These are phyloP conservation scores for Megalopta genalis DNA, from an alignment of 1,140 invertebrate genomes.

Conservation along the genomic window DNA sequence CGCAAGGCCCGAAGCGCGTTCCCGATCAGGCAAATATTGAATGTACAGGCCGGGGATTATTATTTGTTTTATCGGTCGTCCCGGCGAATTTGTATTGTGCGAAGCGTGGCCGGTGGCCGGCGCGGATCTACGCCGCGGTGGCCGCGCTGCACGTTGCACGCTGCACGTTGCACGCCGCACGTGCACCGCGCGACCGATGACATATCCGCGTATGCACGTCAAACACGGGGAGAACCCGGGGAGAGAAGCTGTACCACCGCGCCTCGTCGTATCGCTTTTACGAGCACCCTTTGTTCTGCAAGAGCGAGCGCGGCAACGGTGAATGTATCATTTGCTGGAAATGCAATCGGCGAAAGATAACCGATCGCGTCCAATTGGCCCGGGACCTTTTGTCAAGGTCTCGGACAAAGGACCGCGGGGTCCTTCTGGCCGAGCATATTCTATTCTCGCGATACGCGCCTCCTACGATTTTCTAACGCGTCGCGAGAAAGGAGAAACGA, in stretches of 20 bases:
- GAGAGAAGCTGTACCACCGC: too few species aligned
- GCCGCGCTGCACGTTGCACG: too few species aligned
- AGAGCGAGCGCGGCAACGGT: background rate
- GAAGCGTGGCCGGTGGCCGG: too few species aligned
- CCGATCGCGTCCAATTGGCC: constrained; percentile 2
- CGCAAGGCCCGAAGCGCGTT: background rate
- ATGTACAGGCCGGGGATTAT: constrained; percentile 42
- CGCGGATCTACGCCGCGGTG: too few species aligned
- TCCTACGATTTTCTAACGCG: too few species aligned
- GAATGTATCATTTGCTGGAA: constrained; percentile 49
- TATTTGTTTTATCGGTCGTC: constrained; percentile 55
- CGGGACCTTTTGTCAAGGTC: background rate
- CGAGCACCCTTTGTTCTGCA: constrained; percentile 10
- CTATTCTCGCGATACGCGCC: too few species aligned
- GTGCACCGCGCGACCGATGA: constrained; percentile 32
- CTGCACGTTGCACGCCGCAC: background rate
- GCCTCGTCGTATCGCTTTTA: constrained; percentile 42
- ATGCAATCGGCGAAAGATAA: constrained; percentile 40
- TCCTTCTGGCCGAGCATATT: too few species aligned
- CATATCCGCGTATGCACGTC: constrained; percentile 49
- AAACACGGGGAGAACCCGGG: constrained; percentile 32
- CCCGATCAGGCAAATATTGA: constrained; percentile 49
- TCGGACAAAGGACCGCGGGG: too few species aligned
- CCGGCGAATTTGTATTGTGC: constrained; percentile 39
- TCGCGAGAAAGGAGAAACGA: too few species aligned